Conservation (phyloP, 2,797 vertebrate species). For the Vultur gryphus region DNA sequence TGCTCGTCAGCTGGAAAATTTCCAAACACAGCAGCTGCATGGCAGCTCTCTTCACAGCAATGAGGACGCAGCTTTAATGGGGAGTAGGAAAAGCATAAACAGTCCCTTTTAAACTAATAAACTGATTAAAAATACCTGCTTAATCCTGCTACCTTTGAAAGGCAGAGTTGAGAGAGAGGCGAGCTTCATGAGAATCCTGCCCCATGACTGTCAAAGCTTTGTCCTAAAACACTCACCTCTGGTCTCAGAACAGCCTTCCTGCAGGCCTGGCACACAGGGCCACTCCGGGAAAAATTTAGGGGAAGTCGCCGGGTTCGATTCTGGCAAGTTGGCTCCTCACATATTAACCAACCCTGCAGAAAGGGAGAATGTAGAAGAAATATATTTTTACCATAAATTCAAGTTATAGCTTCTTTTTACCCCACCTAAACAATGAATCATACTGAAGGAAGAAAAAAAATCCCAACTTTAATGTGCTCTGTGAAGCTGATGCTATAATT, state of each 20-base stretch:
- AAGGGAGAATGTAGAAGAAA: neutral
- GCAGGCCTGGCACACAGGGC: conserved; percentile 90
- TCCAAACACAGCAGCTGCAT: conserved; percentile 50
- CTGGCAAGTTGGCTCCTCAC: conserved; percentile 91
- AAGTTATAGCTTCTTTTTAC: neutral
- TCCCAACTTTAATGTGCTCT: neutral
- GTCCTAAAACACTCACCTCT: conserved; percentile 79
- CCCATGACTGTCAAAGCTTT: neutral
- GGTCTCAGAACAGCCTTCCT: conserved; percentile 83
- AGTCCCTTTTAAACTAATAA: neutral
- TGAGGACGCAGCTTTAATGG: neutral
- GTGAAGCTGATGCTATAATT: neutral
- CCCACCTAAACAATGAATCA: neutral
- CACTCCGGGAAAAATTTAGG: conserved; percentile 86
- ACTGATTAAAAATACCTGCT: neutral
- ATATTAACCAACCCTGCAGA: conserved; percentile 89
- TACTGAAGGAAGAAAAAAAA: neutral
- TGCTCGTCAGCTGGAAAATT: conserved; percentile 22
- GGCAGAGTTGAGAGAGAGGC: neutral
- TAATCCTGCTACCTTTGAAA: neutral
- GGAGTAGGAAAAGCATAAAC: neutral
- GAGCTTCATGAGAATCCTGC: neutral
- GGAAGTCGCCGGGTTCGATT: conserved; percentile 87
- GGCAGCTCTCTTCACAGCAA: conserved; percentile 14
- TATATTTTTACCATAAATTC: neutral